These are phyloP conservation scores for Actinostola sp. DNA, from an alignment of 92 coral and sea anemone genomes.

Conservation along the genomic window DNA sequence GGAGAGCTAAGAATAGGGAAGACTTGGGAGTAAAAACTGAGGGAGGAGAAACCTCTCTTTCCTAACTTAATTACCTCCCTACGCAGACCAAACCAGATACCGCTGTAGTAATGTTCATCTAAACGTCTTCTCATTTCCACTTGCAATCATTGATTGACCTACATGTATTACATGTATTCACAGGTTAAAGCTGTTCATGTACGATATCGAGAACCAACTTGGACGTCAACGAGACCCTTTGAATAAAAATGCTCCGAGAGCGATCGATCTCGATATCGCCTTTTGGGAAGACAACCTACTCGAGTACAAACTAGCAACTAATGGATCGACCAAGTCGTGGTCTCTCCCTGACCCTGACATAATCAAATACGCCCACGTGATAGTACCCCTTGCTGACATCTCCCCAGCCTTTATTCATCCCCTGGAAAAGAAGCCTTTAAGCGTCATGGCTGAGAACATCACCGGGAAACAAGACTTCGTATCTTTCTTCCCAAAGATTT, in stretches of 20 bases:
- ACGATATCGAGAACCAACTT: conserved; percentile 37
- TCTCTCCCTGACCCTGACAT: conserved; percentile 67
- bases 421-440: conserved; percentile 40
- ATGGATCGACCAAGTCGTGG: conserved; percentile 22
- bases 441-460: conserved; percentile 47
- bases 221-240: conserved; percentile 46
- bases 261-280: conserved; percentile 76
- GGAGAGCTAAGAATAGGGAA: too few relatives aligned
- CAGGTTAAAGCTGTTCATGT: conserved; percentile 57
- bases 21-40: too few relatives aligned
- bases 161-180: too few relatives aligned
- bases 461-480: conserved; percentile 43
- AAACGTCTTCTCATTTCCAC: too few relatives aligned
- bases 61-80: too few relatives aligned
- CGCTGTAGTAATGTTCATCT: too few relatives aligned
- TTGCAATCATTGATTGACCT: too few relatives aligned
- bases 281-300: conserved; percentile 46
- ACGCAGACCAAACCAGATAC: too few relatives aligned
- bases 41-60: too few relatives aligned
- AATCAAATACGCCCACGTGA: conserved; percentile 62
- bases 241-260: conserved; percentile 48
- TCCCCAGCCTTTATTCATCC: conserved; percentile 77
- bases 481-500: conserved; percentile 40
- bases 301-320: conserved; percentile 37
- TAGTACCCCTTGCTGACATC: conserved; percentile 79